These are phyloP conservation scores for Anniella stebbinsi DNA, from an alignment of 2,797 vertebrate genomes.

Conservation along the genomic window DNA sequence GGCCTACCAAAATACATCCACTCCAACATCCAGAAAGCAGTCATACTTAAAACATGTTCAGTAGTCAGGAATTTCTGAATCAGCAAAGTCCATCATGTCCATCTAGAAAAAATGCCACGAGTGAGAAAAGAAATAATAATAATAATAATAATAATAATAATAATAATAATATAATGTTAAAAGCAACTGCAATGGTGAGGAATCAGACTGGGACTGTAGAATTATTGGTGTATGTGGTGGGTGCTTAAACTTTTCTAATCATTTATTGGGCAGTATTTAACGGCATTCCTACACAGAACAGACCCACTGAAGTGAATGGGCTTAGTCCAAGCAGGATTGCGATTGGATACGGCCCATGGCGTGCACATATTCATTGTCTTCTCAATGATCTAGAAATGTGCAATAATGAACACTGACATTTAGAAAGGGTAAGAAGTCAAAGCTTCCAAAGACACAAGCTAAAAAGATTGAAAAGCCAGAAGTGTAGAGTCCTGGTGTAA, in stretches of 20 bases:
- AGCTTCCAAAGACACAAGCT: neutral
- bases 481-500: neutral
- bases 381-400: neutral
- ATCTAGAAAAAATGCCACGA: too few species aligned
- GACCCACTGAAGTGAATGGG: neutral
- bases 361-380: neutral
- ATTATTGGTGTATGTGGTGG: neutral
- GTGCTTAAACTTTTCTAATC: neutral
- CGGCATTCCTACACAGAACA: neutral
- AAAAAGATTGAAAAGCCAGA: neutral
- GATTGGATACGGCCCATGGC: neutral
- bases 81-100: too few species aligned
- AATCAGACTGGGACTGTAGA: too few species aligned
- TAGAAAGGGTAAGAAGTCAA: neutral
- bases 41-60: too few species aligned
- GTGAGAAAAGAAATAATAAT: too few species aligned
- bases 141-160: too few species aligned
- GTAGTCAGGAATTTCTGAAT: too few species aligned
- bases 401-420: neutral
- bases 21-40: too few species aligned
- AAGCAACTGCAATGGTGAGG: too few species aligned
- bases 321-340: too few species aligned
- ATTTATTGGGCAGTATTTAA: neutral
- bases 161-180: too few species aligned
- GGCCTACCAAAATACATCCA: too few species aligned